phyloP scores from a whole-genome alignment of 2,888 invertebrate species.

The Lithophane ornitopus region DNA sequence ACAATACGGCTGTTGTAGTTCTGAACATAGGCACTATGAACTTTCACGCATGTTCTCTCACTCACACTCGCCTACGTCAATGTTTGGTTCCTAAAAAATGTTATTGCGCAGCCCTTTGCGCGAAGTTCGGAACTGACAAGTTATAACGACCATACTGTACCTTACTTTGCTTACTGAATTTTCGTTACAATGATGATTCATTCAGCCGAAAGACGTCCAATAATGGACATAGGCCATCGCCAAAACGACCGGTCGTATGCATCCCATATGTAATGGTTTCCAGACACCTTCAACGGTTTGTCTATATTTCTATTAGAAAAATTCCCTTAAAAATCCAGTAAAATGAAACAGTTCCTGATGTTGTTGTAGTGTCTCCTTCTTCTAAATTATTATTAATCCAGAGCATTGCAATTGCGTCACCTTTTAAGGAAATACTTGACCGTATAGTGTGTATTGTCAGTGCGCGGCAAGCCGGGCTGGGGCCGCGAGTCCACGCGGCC shows the following conservation, averaged over 20 bases:
- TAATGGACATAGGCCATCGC: neutral
- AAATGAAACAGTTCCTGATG: neutral
- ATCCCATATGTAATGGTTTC: neutral
- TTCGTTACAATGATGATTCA: neutral
- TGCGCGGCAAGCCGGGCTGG: conserved; percentile 99
- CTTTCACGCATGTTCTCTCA: too few species aligned
- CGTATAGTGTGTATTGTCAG: conserved; percentile 67
- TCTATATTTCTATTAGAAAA: neutral
- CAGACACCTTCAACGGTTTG: neutral
- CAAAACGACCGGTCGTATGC: neutral
- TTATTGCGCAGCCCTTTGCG: too few species aligned
- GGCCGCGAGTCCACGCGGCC: conserved; percentile 98
- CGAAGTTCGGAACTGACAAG: too few species aligned
- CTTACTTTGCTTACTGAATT: too few species aligned
- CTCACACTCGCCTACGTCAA: too few species aligned
- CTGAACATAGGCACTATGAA: too few species aligned
- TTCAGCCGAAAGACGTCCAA: neutral
- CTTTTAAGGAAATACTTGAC: neutral
- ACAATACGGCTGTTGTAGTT: neutral
- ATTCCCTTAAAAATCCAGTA: neutral
- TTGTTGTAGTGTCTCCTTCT: neutral
- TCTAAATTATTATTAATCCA: neutral
- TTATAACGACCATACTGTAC: too few species aligned
- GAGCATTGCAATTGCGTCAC: neutral
- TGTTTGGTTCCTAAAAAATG: too few species aligned